phyloP scores from a whole-genome alignment of 92 coral and sea anemone genomes.

The Pocillopora meandrina region DNA sequence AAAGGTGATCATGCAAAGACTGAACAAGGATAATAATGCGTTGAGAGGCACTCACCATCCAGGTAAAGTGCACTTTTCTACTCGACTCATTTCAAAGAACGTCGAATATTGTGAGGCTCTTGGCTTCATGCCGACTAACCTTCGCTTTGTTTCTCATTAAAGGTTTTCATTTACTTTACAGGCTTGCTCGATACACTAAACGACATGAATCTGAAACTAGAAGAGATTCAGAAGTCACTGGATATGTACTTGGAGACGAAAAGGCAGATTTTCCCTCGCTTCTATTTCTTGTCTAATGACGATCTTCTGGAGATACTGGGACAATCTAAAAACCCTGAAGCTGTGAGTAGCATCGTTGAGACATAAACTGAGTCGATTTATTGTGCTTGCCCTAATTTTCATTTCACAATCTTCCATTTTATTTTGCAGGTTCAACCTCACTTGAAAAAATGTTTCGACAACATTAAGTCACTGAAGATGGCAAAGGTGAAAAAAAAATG shows the following conservation, averaged over 20 bases:
- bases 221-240: slow-evolving; percentile 96
- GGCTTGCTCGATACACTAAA: slow-evolving; percentile 93
- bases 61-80: slow-evolving; percentile 51
- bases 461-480: slow-evolving; percentile 98
- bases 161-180: slow-evolving; percentile 7
- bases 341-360: slow-evolving; percentile 68
- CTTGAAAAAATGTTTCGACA: slow-evolving; percentile 97
- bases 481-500: slow-evolving; percentile 64
- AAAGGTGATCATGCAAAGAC: slow-evolving; percentile 95
- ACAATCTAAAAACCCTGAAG: slow-evolving; percentile 99
- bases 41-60: slow-evolving; percentile 91
- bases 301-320: slow-evolving; percentile 98
- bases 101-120: no score
- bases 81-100: no score
- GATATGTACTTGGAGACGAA: slow-evolving; percentile 99
- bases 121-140: no score
- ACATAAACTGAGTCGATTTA: background rate
- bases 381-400: no score
- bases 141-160: no score
- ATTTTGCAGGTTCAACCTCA: slow-evolving; percentile 90
- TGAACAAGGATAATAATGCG: slow-evolving; percentile 94
- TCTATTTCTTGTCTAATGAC: slow-evolving; percentile 97
- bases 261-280: slow-evolving; percentile 97
- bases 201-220: slow-evolving; percentile 97
- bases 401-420: background rate